Conservation (phyloP, 2,113 vertebrate species). For the Rafetus swinhoei region DNA sequence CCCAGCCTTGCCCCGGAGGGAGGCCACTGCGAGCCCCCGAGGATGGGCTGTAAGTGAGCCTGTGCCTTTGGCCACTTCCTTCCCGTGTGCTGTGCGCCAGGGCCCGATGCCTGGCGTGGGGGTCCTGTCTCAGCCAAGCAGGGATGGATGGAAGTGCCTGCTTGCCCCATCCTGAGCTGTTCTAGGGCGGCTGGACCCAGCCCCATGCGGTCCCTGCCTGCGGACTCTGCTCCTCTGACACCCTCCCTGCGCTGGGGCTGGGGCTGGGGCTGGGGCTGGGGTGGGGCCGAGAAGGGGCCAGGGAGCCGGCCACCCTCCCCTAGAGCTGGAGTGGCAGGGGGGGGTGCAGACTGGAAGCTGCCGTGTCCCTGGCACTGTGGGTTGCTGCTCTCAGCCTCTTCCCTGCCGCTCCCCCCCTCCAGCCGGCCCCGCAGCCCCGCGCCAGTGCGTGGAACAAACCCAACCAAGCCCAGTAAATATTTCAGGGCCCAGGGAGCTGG, state of each 20-base stretch:
- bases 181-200: neutral
- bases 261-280: too few relatives aligned
- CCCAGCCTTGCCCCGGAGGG: neutral
- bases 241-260: neutral
- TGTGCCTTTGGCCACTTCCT: neutral
- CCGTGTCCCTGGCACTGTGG: neutral
- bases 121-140: neutral
- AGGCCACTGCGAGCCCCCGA: rapidly evolving
- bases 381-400: neutral
- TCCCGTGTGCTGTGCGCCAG: neutral
- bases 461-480: slow-evolving; percentile 76
- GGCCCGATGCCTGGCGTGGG: neutral
- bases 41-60: rapidly evolving
- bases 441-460: slow-evolving; percentile 43
- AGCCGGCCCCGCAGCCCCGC: neutral
- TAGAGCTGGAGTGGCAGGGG: neutral
- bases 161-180: neutral
- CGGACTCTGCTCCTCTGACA: neutral
- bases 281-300: neutral
- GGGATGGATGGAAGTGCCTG: neutral
- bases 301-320: neutral
- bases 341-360: neutral
- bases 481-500: slow-evolving; percentile 70
- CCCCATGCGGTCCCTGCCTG: neutral
- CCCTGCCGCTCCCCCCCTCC: slow-evolving; percentile 8